Evolutionary conservation across 1,140 invertebrate species (phyloP).

Genomic region (Magallana ariakensis): DNA sequence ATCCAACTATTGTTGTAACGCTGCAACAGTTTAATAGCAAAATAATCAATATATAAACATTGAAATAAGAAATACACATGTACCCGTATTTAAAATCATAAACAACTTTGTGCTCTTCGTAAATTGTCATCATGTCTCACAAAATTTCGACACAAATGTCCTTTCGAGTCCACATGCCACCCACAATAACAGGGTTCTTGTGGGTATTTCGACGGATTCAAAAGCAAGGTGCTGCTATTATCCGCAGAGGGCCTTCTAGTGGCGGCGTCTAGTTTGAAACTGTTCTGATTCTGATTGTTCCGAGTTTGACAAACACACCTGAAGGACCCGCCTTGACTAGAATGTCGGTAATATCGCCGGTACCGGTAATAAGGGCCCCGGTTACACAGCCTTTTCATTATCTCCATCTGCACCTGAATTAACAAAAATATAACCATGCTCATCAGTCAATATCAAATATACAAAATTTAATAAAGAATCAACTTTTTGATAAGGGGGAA

Average conservation of each 20-base stretch:
- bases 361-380: conserved; percentile 49
- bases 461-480: too few species aligned
- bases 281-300: conserved; percentile 30
- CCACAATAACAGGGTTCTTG: conserved; percentile 43
- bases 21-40: not conserved
- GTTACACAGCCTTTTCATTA: conserved; percentile 59
- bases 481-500: too few species aligned
- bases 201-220: not conserved
- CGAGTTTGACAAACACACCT: conserved; percentile 42
- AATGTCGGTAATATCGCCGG: conserved; percentile 46
- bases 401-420: conserved; percentile 66
- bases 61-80: not conserved
- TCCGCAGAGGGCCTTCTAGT: conserved; percentile 21
- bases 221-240: not conserved
- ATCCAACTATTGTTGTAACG: too few species aligned
- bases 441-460: too few species aligned
- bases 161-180: conserved; percentile 53
- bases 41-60: not conserved
- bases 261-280: conserved; percentile 1
- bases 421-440: conserved; percentile 10
- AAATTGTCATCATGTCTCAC: conserved; percentile 42
- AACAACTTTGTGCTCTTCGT: conserved; percentile 50
- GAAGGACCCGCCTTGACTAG: not conserved
- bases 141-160: conserved; percentile 49
- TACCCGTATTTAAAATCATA: not conserved